Conservation (phyloP, 2,113 vertebrate species). For the Gadus chalcogrammus region DNA sequence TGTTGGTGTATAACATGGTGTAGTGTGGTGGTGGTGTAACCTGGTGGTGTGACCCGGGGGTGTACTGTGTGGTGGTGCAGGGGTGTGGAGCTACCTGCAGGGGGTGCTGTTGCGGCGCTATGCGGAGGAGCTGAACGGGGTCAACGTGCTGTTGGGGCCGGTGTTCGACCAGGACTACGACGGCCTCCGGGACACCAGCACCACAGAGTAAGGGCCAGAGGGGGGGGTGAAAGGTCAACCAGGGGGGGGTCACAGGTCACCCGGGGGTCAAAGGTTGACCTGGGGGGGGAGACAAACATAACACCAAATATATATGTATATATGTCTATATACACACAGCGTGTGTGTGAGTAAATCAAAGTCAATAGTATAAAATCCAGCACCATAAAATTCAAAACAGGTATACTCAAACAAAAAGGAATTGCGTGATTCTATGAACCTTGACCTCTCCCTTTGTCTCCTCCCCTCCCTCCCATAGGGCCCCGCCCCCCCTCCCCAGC, state of each 20-base stretch:
- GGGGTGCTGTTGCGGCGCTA: conserved; percentile 49
- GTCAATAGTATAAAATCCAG: too few relatives aligned
- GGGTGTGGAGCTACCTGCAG: conserved; percentile 35
- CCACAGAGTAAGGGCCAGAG: conserved; percentile 44
- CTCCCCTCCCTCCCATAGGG: neutral
- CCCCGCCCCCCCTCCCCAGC: conserved; percentile 72
- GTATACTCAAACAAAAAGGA: too few relatives aligned
- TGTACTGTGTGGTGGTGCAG: too few relatives aligned
- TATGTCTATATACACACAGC: too few relatives aligned
- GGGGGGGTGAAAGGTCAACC: neutral
- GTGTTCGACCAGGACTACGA: conserved; percentile 56
- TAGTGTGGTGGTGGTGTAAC: too few relatives aligned
- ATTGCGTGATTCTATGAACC: too few relatives aligned
- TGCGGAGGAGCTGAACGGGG: conserved; percentile 39
- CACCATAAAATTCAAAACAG: too few relatives aligned
- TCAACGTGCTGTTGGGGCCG: conserved; percentile 51
- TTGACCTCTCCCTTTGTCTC: too few relatives aligned
- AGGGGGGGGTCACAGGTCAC: neutral
- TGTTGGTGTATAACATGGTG: conserved; percentile 26
- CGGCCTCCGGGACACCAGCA: conserved; percentile 49
- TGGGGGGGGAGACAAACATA: too few relatives aligned
- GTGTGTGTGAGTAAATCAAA: too few relatives aligned
- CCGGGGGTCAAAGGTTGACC: neutral
- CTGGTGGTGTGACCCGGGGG: too few relatives aligned
- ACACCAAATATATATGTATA: too few relatives aligned